phyloP scores from a whole-genome alignment of 2,888 invertebrate genomes.

The Tachina grossa region DNA sequence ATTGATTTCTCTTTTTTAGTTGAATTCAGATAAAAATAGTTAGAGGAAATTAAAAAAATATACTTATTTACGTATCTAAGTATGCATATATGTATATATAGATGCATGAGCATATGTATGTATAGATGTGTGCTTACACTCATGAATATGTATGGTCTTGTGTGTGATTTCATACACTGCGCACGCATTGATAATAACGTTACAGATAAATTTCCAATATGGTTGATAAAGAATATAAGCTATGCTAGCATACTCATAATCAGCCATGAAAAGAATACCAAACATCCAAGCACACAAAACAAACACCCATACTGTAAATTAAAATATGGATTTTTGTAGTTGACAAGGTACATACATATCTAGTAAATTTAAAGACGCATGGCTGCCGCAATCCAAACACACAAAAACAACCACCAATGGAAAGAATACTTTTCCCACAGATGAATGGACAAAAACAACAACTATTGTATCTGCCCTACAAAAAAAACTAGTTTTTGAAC shows the following conservation, averaged over 20 bases:
- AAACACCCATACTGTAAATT: constrained; percentile 29
- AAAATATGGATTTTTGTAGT: constrained; percentile 16
- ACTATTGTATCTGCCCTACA: background rate
- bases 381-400: constrained; percentile 56
- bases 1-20: background rate
- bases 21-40: constrained; percentile 16
- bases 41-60: background rate
- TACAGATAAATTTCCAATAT: constrained; percentile 65
- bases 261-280: constrained; percentile 1
- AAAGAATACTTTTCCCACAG: constrained; percentile 65
- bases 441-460: background rate
- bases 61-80: background rate
- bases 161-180: constrained; percentile 31
- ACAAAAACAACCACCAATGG: constrained; percentile 60
- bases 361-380: constrained; percentile 53
- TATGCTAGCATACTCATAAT: background rate
- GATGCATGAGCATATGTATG: no score
- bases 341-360: constrained; percentile 23
- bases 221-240: constrained; percentile 54
- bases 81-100: background rate
- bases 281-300: constrained; percentile 2
- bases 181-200: constrained; percentile 24
- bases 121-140: no score
- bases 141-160: no score
- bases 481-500: constrained; percentile 26